Evolutionary conservation across 2,113 vertebrate species (phyloP).

Genomic region (Planiliza haematocheilus): DNA sequence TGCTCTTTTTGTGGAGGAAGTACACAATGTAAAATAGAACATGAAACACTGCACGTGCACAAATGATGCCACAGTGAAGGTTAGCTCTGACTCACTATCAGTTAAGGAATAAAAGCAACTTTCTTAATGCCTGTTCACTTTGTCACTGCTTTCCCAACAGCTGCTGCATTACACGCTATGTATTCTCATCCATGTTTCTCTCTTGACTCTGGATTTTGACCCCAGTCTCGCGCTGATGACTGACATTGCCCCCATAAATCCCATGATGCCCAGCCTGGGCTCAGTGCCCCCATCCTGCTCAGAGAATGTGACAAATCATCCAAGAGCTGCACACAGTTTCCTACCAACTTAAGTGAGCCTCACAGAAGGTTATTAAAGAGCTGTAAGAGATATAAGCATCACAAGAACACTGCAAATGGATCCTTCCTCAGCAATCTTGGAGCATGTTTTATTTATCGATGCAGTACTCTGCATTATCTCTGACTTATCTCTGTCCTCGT

Average conservation of each 20-base stretch:
- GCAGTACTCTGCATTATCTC: slow-evolving; percentile 28
- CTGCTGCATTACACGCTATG: slow-evolving; percentile 1
- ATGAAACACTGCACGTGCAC: slow-evolving; percentile 37
- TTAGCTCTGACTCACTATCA: slow-evolving; percentile 24
- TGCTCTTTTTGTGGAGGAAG: slow-evolving; percentile 51
- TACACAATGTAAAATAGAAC: slow-evolving; percentile 48
- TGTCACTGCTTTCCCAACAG: slow-evolving; percentile 12
- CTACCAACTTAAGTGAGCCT: slow-evolving; percentile 88
- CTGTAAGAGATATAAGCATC: slow-evolving; percentile 16
- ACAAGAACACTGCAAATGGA: slow-evolving; percentile 8
- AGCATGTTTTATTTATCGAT: slow-evolving; percentile 38
- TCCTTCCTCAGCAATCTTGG: background rate
- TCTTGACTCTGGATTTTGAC: slow-evolving; percentile 84
- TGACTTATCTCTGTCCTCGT: slow-evolving; percentile 34
- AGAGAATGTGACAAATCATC: slow-evolving; percentile 89
- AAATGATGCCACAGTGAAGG: slow-evolving; percentile 37
- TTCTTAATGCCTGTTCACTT: slow-evolving; percentile 9
- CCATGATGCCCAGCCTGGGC: slow-evolving; percentile 87
- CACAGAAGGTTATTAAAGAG: slow-evolving; percentile 2
- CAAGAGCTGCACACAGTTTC: slow-evolving; percentile 90
- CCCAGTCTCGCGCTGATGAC: slow-evolving; percentile 87
- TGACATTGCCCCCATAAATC: slow-evolving; percentile 88
- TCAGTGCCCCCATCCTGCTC: slow-evolving; percentile 85
- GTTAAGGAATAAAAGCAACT: slow-evolving; percentile 3
- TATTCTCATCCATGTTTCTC: slow-evolving; percentile 35